phyloP scores from a whole-genome alignment of 2,797 vertebrate species.

The Syndactyla subalaris region DNA sequence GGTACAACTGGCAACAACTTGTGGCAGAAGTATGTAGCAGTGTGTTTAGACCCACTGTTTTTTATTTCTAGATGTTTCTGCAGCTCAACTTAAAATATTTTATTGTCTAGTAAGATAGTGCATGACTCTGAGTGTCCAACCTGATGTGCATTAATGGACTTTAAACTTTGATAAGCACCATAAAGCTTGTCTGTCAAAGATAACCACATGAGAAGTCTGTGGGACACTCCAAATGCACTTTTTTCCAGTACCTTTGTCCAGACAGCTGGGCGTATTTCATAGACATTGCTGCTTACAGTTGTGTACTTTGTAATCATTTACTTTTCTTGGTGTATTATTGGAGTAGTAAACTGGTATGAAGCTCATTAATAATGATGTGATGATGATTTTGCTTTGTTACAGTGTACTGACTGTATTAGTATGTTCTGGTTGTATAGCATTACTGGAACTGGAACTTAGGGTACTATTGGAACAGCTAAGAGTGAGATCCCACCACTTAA shows the following conservation, averaged over 20 bases:
- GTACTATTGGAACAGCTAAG: background rate
- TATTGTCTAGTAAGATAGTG: background rate
- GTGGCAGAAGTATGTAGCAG: background rate
- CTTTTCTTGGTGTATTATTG: background rate
- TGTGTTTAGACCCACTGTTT: background rate
- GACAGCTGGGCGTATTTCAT: background rate
- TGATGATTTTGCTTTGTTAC: background rate
- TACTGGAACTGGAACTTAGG: background rate
- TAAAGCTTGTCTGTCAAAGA: background rate
- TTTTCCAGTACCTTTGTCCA: background rate
- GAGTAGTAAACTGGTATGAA: background rate
- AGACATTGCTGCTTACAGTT: background rate
- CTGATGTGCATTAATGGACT: background rate
- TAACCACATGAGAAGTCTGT: background rate
- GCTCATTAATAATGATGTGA: background rate
- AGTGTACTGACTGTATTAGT: background rate
- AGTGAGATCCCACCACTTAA: background rate
- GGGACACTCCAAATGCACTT: background rate
- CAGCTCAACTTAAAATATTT: background rate
- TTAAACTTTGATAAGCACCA: background rate
- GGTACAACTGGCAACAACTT: constrained; percentile 3
- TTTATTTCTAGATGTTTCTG: background rate
- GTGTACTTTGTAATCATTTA: background rate
- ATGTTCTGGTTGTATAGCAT: background rate
- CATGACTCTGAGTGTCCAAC: background rate